These are phyloP conservation scores for Drosophila pseudotalamancana DNA, from an alignment of 2,888 invertebrate genomes.

Conservation along the genomic window DNA sequence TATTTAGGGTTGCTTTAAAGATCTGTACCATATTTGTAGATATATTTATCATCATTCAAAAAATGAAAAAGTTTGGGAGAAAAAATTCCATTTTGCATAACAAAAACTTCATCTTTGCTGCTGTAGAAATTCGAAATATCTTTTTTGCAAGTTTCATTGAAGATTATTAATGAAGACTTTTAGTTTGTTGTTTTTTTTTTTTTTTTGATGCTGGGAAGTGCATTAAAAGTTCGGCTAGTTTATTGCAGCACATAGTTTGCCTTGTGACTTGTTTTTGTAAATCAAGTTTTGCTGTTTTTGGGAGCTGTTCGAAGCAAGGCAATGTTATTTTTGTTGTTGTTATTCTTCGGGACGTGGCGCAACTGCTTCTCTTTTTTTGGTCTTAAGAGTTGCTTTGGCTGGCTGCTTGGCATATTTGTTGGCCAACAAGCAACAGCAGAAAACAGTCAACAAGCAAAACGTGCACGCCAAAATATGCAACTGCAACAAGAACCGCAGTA, in stretches of 20 bases:
- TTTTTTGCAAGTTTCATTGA: constrained; percentile 15
- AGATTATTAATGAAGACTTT: constrained; percentile 23
- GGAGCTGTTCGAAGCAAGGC: constrained; percentile 49
- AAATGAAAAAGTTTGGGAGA: no score
- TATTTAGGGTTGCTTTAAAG: no score
- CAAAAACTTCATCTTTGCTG: no score
- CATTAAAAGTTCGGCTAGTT: constrained; percentile 50
- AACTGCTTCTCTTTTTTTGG: constrained; percentile 76
- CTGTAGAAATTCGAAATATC: no score
- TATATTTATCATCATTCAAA: no score
- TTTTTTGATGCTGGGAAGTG: constrained; percentile 23
- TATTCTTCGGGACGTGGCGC: constrained; percentile 72
- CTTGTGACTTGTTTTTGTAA: constrained; percentile 49
- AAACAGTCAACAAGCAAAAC: constrained; percentile 72
- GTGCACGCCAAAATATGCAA: constrained; percentile 75
- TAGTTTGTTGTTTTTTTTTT: background rate
- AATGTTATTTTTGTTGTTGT: no score
- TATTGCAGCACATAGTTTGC: constrained; percentile 26
- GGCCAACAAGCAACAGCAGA: constrained; percentile 47
- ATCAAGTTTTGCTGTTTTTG: constrained; percentile 74
- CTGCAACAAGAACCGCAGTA: constrained; percentile 71
- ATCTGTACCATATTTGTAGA: no score
- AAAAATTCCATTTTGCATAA: constrained; percentile 16
- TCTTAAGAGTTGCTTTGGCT: constrained; percentile 41
- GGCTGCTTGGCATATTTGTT: constrained; percentile 73